Evolutionary conservation across 2,888 invertebrate species (phyloP), one percentile per base, ranked within the genome.

Genomic region (Pachycephus smyrnensis): DNA sequence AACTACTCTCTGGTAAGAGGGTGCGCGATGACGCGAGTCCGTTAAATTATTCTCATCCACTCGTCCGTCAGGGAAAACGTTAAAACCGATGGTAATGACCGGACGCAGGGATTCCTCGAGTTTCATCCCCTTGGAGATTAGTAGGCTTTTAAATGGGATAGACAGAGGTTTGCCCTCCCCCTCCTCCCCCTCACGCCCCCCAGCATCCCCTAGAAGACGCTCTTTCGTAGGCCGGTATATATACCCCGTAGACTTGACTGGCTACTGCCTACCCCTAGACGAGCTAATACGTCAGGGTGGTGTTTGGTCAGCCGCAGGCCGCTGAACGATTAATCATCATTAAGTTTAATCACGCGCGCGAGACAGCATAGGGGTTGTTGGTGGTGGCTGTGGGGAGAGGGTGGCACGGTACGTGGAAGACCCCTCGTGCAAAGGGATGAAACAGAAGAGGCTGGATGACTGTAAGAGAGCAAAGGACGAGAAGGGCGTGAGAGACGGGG

Each of bases 131-230:
- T 23, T 55, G 55, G 2, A 55, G 9, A 55, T 23, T 55, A 15
- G 12, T 15, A 1, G 40, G 15, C 15, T 40, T 40, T 40, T 4
- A 55, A 55, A 55, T 23, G 55, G 55, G 23, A 23, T 35, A 35
- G 35, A 35, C 35, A 35, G 35, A 35, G 35, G 35, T 6, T 35
- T 35, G 6, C 1, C 35, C n/a, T n/a, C n/a, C n/a, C n/a, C 71
- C 68, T 76, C 75, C 79, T 77, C 79, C 75, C 76, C 76, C 33
- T 74, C 69, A 36, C 30, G n/a, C 73, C 40, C 33, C 68, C 76
- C 76, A 73, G 76, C 78, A 82, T 79, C 82, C 80, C 82, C 76
- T 77, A 75, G 77, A 80, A 78, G 79, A 79, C 77, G 76, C 80
- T 74, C 79, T 79, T 76, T 78, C 77, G 79, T 75, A 77, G 40